Evolutionary conservation across 2,888 invertebrate genomes (phyloP).

Genomic region (Apantesis nais): DNA sequence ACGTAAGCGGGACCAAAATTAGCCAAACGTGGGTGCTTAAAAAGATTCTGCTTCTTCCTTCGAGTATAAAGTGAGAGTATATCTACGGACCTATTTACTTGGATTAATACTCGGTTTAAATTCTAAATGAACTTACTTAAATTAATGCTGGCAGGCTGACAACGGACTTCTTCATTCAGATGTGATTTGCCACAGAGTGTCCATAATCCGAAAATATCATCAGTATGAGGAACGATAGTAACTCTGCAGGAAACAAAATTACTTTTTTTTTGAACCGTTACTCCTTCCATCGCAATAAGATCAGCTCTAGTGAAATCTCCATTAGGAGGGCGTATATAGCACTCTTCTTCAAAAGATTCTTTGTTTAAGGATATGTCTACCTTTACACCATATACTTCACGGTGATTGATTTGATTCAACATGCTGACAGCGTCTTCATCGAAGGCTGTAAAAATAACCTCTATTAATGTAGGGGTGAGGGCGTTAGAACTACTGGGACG

Average conservation of each 20-base stretch:
- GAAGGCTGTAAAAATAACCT: not conserved
- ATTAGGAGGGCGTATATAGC: conserved; percentile 32
- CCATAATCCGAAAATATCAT: conserved; percentile 41
- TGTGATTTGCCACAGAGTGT: conserved; percentile 34
- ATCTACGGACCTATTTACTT: too few species aligned
- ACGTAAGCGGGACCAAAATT: too few species aligned
- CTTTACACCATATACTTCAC: conserved; percentile 1
- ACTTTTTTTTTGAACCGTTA: conserved; percentile 26
- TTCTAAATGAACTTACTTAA: conserved; percentile 39
- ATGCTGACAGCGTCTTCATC: not conserved
- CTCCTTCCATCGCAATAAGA: conserved; percentile 17
- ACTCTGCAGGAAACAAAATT: conserved; percentile 47
- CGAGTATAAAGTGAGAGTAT: too few species aligned
- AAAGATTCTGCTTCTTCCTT: too few species aligned
- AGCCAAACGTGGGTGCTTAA: too few species aligned
- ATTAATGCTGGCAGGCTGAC: conserved; percentile 37
- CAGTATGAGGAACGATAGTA: conserved; percentile 40
- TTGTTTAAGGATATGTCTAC: conserved; percentile 42
- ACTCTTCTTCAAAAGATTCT: conserved; percentile 33
- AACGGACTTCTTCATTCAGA: conserved; percentile 21
- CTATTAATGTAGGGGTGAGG: not conserved
- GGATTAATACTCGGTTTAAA: not conserved
- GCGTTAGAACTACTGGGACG: too few species aligned
- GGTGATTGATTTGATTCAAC: conserved; percentile 27
- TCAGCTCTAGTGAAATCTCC: conserved; percentile 12